These are phyloP conservation scores for Pongo abelii DNA, from an alignment of 2,113 vertebrate species.

Conservation along the genomic window DNA sequence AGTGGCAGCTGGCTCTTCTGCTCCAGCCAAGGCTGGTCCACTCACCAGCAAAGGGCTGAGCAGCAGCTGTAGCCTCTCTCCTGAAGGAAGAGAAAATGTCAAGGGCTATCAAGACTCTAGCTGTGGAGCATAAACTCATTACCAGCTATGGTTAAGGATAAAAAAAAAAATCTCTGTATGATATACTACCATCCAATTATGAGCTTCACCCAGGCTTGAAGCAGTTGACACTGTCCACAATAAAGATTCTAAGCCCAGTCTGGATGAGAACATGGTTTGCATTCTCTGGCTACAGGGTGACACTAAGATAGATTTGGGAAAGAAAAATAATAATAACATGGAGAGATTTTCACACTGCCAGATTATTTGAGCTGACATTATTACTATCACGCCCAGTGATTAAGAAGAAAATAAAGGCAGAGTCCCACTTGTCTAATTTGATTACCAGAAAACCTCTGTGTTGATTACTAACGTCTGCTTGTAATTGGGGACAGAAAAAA, in stretches of 20 bases:
- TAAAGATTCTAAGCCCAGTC: slow-evolving; percentile 54
- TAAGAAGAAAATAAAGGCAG: slow-evolving; percentile 76
- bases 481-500: slow-evolving; percentile 38
- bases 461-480: slow-evolving; percentile 73
- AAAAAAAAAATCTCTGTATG: neutral
- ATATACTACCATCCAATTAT: slow-evolving; percentile 52
- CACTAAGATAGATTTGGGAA: slow-evolving; percentile 28
- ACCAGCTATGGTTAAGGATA: slow-evolving; percentile 54
- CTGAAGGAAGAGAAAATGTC: slow-evolving; percentile 58
- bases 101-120: slow-evolving; percentile 57
- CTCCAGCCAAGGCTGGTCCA: neutral
- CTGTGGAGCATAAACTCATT: slow-evolving; percentile 60
- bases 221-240: slow-evolving; percentile 23
- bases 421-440: slow-evolving; percentile 78
- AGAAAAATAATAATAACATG: slow-evolving; percentile 33
- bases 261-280: slow-evolving; percentile 52
- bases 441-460: slow-evolving; percentile 71
- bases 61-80: neutral
- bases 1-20: neutral
- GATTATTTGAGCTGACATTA: slow-evolving; percentile 72
- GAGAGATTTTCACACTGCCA: slow-evolving; percentile 33
- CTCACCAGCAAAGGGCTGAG: neutral
- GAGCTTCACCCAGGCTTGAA: slow-evolving; percentile 47
- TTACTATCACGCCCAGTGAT: slow-evolving; percentile 77
- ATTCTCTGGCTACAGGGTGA: slow-evolving; percentile 53